Conservation (phyloP, 2,113 vertebrate genomes). For the Melanerpes formicivorus region DNA sequence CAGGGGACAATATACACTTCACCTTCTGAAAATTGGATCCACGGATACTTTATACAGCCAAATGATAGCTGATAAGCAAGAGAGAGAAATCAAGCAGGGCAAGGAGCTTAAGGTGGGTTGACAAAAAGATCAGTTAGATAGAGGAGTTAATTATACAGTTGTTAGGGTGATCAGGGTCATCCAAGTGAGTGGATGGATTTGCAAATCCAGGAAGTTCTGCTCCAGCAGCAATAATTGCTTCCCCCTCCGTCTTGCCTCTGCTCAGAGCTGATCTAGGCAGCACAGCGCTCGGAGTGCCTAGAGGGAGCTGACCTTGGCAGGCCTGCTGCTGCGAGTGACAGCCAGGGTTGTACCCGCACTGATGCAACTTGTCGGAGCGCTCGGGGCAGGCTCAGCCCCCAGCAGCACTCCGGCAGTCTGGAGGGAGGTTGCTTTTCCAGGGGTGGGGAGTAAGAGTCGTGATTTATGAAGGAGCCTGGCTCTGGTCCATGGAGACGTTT, state of each 20-base stretch:
- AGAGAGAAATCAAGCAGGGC: slow-evolving; percentile 16
- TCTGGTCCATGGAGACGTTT: background rate
- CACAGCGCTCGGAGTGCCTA: background rate
- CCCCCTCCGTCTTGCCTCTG: background rate
- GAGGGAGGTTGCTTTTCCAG: slow-evolving; percentile 4
- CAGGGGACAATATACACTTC: slow-evolving; percentile 33
- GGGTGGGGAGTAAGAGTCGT: background rate
- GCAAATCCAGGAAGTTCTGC: slow-evolving; percentile 42
- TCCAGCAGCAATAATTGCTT: slow-evolving; percentile 1
- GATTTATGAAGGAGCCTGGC: slow-evolving; percentile 38
- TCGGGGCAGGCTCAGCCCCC: background rate
- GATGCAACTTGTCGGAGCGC: background rate
- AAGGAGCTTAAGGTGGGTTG: slow-evolving; percentile 24
- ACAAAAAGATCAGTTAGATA: slow-evolving; percentile 43
- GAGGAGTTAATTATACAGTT: slow-evolving; percentile 53
- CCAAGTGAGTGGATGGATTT: slow-evolving; percentile 29
- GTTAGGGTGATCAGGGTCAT: slow-evolving; percentile 30
- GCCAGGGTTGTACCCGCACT: background rate
- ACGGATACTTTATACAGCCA: slow-evolving; percentile 29
- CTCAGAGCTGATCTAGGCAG: slow-evolving; percentile 3
- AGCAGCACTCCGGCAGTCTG: background rate
- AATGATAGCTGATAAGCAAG: slow-evolving; percentile 59
- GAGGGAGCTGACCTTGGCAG: background rate
- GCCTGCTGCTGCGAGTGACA: background rate
- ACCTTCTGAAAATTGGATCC: slow-evolving; percentile 47